Percentiles rank a stretch among this genome's conserved stretches.
These are phyloP conservation scores for Helostoma temminkii DNA, from an alignment of 2,797 vertebrate genomes.

Conservation along the genomic window DNA sequence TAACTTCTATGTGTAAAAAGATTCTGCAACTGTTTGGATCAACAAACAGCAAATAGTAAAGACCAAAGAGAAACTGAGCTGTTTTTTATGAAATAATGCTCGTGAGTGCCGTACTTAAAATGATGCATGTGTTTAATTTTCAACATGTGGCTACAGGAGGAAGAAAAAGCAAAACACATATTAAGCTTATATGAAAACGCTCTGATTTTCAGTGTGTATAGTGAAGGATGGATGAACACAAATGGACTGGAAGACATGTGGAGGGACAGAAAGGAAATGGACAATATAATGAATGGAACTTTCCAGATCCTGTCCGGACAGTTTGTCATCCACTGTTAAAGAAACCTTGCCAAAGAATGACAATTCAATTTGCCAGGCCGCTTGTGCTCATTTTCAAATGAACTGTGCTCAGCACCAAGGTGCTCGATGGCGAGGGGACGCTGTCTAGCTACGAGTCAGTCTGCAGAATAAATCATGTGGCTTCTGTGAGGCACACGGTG, in stretches of 20 bases:
- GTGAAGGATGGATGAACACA: background rate
- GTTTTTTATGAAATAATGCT: background rate
- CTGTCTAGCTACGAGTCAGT: slow-evolving; percentile 13
- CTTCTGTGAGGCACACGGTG: slow-evolving; percentile 22
- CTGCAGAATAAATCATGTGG: slow-evolving; percentile 36
- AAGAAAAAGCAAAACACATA: background rate
- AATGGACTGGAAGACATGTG: background rate
- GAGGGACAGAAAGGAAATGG: background rate
- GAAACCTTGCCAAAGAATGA: slow-evolving; percentile 17
- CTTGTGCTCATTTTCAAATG: slow-evolving; percentile 42
- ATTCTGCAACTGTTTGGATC: background rate
- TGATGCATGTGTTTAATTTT: slow-evolving; percentile 16
- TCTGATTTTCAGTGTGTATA: background rate
- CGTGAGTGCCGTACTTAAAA: background rate
- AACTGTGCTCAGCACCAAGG: slow-evolving; percentile 4
- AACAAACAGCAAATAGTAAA: background rate
- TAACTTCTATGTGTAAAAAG: background rate
- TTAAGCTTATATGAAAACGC: background rate
- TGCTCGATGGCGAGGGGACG: background rate
- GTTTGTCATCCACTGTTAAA: slow-evolving; percentile 45
- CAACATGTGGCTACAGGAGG: background rate
- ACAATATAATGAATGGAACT: slow-evolving; percentile 22
- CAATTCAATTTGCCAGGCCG: slow-evolving; percentile 45
- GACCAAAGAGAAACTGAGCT: background rate
- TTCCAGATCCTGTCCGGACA: background rate